These are phyloP conservation scores for Mythimna vitellina DNA, from an alignment of 2,888 invertebrate species.

Conservation along the genomic window DNA sequence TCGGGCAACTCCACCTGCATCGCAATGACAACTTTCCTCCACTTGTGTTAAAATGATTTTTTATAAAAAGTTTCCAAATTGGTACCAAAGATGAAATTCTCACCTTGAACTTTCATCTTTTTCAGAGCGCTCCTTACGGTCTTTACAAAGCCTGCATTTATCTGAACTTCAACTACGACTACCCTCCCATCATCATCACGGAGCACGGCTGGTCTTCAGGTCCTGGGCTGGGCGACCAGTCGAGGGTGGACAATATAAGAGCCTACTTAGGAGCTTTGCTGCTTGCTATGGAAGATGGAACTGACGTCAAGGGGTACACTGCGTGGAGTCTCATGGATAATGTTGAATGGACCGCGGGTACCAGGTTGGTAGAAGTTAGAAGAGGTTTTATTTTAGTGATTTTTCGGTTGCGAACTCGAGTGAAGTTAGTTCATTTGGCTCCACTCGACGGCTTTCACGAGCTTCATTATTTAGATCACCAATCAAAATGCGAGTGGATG, in stretches of 20 bases:
- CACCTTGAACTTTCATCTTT: slow-evolving; percentile 5
- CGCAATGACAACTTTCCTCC: too few species aligned
- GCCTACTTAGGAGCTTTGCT: slow-evolving; percentile 85
- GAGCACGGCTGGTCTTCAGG: slow-evolving; percentile 91
- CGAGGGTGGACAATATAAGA: slow-evolving; percentile 80
- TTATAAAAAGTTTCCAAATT: too few species aligned
- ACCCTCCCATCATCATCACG: slow-evolving; percentile 83
- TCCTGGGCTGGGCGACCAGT: slow-evolving; percentile 81
- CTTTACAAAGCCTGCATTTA: slow-evolving; percentile 79
- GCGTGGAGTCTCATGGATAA: slow-evolving; percentile 93
- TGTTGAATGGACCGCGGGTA: slow-evolving; percentile 92
- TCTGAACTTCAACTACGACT: slow-evolving; percentile 78
- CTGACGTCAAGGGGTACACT: slow-evolving; percentile 89
- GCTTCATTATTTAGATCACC: too few species aligned
- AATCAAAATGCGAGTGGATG: too few species aligned
- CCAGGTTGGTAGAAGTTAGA: slow-evolving; percentile 77
- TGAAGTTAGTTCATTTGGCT: too few species aligned
- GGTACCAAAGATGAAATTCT: neutral
- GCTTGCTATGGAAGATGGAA: slow-evolving; percentile 87
- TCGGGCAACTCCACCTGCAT: too few species aligned
- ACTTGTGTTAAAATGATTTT: too few species aligned
- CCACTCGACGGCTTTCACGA: too few species aligned
- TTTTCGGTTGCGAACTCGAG: too few species aligned
- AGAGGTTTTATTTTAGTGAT: neutral
- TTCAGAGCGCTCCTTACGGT: slow-evolving; percentile 83